Evolutionary conservation across 1,140 invertebrate species (phyloP).

Genomic region (Maconellicoccus hirsutus): DNA sequence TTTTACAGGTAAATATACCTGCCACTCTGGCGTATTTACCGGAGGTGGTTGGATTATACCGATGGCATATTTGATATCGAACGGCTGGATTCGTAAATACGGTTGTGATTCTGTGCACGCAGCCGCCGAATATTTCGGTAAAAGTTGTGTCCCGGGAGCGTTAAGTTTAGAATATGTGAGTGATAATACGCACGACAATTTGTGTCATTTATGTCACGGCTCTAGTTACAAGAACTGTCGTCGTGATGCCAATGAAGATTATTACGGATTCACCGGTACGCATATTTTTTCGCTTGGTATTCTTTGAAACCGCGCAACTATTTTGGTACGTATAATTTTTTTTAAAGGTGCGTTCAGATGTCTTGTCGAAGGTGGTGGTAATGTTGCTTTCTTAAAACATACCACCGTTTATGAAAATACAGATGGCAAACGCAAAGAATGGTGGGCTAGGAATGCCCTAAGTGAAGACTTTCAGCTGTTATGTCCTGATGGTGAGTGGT

Average conservation of each 20-base stretch:
- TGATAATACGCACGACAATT: constrained; percentile 69
- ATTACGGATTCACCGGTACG: constrained; percentile 67
- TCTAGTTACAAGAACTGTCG: constrained; percentile 67
- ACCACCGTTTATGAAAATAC: constrained; percentile 84
- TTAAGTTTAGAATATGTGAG: constrained; percentile 72
- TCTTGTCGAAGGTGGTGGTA: constrained; percentile 84
- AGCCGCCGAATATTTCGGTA: constrained; percentile 84
- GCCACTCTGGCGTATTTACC: constrained; percentile 80
- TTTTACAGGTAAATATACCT: constrained; percentile 57
- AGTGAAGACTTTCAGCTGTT: constrained; percentile 85
- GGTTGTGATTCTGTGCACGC: constrained; percentile 80
- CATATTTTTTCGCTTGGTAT: not conserved
- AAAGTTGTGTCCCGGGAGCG: constrained; percentile 81
- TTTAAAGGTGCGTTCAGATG: constrained; percentile 68
- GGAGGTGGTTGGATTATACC: constrained; percentile 95
- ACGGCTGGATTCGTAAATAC: constrained; percentile 83
- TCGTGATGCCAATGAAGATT: constrained; percentile 75
- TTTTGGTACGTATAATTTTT: too few species aligned
- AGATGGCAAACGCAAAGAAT: constrained; percentile 75
- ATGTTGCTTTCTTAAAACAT: constrained; percentile 90
- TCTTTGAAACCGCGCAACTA: too few species aligned
- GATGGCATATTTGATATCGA: constrained; percentile 81
- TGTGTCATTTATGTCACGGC: constrained; percentile 90
- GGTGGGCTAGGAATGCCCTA: constrained; percentile 86
- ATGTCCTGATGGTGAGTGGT: constrained; percentile 69